Percentiles rank a stretch among this genome's conserved stretches.
phyloP scores from a whole-genome alignment of 2,113 vertebrate species.

The Australoheros scitulus region DNA sequence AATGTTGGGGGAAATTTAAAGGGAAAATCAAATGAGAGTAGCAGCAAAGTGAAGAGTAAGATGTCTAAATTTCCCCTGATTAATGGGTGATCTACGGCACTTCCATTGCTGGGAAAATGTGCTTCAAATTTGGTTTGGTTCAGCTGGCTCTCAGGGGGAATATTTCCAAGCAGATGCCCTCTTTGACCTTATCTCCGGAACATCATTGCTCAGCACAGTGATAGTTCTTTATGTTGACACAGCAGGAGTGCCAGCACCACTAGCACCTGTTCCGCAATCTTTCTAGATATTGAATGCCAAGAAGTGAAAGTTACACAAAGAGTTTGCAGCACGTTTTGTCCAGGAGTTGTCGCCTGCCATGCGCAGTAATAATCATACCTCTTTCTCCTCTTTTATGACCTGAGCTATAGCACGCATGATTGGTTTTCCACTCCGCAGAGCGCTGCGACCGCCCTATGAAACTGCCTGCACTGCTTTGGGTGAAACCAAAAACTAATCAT shows the following conservation, averaged over 20 bases:
- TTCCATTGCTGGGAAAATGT: constrained; percentile 27
- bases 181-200: constrained; percentile 26
- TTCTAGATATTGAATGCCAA: neutral
- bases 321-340: constrained; percentile 20
- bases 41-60: constrained; percentile 41
- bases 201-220: constrained; percentile 8
- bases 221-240: constrained; percentile 35
- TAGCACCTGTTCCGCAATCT: constrained; percentile 33
- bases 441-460: constrained; percentile 55
- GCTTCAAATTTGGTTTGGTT: constrained; percentile 23
- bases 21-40: constrained; percentile 57
- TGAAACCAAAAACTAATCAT: constrained; percentile 78
- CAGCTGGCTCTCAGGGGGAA: neutral
- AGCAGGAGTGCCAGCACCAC: constrained; percentile 5
- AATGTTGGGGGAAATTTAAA: constrained; percentile 40
- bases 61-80: constrained; percentile 43
- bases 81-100: constrained; percentile 24
- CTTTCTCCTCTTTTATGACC: constrained; percentile 53
- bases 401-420: constrained; percentile 54
- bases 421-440: constrained; percentile 70
- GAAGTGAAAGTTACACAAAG: constrained; percentile 32
- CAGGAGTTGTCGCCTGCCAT: constrained; percentile 44
- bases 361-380: constrained; percentile 56
- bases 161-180: constrained; percentile 14
- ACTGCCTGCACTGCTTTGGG: constrained; percentile 64